Evolutionary conservation across 2,888 invertebrate genomes (phyloP).

Genomic region (Spialia ferax): DNA sequence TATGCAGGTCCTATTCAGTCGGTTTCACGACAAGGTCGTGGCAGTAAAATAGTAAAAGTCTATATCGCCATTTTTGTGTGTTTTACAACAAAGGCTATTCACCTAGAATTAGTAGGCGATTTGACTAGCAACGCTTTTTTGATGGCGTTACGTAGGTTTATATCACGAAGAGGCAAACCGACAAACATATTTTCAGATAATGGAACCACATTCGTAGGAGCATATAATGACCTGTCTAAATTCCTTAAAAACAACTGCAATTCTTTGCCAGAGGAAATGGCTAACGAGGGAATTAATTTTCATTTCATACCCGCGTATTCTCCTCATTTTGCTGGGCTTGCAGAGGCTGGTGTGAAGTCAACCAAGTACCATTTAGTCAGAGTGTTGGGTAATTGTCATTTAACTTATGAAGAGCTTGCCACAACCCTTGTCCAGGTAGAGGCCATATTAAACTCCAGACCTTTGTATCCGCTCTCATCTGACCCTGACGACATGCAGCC

Average conservation of each 20-base stretch:
- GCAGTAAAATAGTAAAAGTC: too few species aligned
- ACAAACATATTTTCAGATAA: background rate
- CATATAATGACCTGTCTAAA: background rate
- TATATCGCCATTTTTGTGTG: slow-evolving; percentile 1
- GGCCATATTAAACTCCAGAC: background rate
- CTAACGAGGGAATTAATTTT: background rate
- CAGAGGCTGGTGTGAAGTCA: background rate
- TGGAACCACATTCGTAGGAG: background rate
- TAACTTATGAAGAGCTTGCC: slow-evolving; percentile 1
- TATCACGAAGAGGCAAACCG: background rate
- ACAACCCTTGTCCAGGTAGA: background rate
- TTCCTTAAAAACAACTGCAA: background rate
- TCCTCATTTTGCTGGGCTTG: background rate
- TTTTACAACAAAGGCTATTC: slow-evolving; percentile 3
- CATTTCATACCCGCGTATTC: background rate
- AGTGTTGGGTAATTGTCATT: background rate
- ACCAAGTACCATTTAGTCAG: background rate
- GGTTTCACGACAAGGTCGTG: too few species aligned
- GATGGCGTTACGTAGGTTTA: background rate
- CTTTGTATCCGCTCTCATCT: background rate
- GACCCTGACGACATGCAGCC: slow-evolving; percentile 1
- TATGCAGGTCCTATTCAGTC: too few species aligned
- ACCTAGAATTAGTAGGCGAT: background rate
- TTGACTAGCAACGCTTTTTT: background rate
- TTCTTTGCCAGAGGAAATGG: background rate